Evolutionary conservation across 2,888 invertebrate genomes (phyloP).

Genomic region (Calephelis perditalis): DNA sequence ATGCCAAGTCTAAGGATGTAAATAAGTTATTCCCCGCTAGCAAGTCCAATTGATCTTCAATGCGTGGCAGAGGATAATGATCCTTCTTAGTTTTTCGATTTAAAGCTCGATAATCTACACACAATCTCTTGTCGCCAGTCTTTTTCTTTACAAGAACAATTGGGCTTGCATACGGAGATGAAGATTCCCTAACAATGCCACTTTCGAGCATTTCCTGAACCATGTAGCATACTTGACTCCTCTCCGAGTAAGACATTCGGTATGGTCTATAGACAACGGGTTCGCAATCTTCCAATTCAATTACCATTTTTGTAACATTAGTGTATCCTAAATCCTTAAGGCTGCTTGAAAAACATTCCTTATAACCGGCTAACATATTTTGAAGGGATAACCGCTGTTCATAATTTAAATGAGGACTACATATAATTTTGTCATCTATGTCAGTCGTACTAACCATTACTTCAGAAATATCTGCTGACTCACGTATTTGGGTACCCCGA

Average conservation of each 20-base stretch:
- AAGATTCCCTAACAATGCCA: constrained; percentile 24
- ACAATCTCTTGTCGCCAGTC: constrained; percentile 22
- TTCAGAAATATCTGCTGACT: neutral
- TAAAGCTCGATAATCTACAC: constrained; percentile 28
- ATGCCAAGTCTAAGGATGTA: constrained; percentile 20
- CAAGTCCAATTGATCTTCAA: constrained; percentile 25
- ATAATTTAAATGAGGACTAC: constrained; percentile 13
- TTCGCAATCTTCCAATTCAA: constrained; percentile 19
- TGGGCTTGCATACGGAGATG: constrained; percentile 29
- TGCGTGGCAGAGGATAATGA: constrained; percentile 29
- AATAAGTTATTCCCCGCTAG: constrained; percentile 21
- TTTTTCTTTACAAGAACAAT: constrained; percentile 30
- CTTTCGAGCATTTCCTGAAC: constrained; percentile 25
- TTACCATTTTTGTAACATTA: constrained; percentile 15
- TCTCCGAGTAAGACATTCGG: constrained; percentile 24
- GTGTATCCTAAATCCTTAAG: constrained; percentile 24
- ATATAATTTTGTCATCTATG: neutral
- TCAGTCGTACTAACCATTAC: neutral
- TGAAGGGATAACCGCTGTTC: constrained; percentile 13
- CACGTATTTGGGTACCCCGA: neutral
- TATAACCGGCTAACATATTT: constrained; percentile 9
- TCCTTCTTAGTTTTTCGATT: constrained; percentile 26
- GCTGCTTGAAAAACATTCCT: constrained; percentile 21
- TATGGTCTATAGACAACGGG: constrained; percentile 29
- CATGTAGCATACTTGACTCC: constrained; percentile 22